These are phyloP conservation scores for Ictidomys tridecemlineatus DNA, from an alignment of 2,113 vertebrate species.

Conservation along the genomic window DNA sequence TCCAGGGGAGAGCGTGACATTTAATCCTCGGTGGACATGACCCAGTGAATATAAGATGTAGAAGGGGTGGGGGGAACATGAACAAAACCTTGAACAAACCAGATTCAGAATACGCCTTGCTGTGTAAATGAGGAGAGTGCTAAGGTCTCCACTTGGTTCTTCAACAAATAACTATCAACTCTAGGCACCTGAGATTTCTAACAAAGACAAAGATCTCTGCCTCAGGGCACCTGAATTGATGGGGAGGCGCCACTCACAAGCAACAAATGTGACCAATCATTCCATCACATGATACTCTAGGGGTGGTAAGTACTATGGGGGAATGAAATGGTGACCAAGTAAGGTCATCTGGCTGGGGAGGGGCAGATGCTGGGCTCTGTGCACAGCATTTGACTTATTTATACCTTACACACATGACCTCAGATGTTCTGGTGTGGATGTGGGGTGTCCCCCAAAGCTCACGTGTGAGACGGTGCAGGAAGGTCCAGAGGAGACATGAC, in stretches of 20 bases:
- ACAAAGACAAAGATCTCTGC: neutral
- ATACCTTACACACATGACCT: neutral
- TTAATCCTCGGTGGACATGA: neutral
- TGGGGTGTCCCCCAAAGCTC: no score
- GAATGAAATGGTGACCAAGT: neutral
- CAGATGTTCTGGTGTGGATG: neutral
- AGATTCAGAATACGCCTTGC: neutral
- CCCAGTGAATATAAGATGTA: neutral
- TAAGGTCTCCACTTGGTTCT: neutral
- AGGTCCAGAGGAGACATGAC: no score
- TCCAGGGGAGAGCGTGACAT: slow-evolving; percentile 1
- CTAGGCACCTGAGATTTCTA: no score
- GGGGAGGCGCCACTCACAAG: neutral
- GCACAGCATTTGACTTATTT: no score
- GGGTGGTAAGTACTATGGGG: neutral
- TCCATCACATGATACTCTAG: neutral
- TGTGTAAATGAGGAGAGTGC: neutral
- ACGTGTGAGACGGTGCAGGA: no score
- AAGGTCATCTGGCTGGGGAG: neutral
- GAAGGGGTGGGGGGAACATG: neutral
- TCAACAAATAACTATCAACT: neutral
- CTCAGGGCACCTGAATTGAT: accelerated
- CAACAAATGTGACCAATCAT: neutral
- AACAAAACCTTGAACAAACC: no score
- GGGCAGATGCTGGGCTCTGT: no score